Percentiles rank a stretch among this genome's conserved stretches.
These are phyloP conservation scores for Cryptotermes secundus DNA, from an alignment of 1,140 invertebrate genomes.

Conservation along the genomic window DNA sequence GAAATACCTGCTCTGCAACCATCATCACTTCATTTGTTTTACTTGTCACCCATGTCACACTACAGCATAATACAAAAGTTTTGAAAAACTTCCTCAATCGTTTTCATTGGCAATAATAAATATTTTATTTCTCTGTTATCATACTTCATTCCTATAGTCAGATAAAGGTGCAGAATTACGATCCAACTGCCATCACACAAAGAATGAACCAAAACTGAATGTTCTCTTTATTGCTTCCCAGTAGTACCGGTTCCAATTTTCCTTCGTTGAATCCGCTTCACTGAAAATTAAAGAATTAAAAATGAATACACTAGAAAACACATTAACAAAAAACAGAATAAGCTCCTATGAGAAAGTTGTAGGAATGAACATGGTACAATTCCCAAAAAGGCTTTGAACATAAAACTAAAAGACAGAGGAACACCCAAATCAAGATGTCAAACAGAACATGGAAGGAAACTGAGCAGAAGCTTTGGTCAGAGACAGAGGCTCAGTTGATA, in stretches of 20 bases:
- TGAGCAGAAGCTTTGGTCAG: too few relatives aligned
- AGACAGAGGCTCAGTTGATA: too few relatives aligned
- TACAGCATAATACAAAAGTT: not conserved
- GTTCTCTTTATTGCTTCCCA: constrained; percentile 90
- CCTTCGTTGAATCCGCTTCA: constrained; percentile 77
- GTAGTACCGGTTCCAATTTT: constrained; percentile 91
- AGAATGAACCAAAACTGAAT: constrained; percentile 85
- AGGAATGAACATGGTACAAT: too few relatives aligned
- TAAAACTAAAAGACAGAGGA: too few relatives aligned
- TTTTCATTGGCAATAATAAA: not conserved
- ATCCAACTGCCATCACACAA: constrained; percentile 43
- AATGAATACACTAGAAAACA: too few relatives aligned
- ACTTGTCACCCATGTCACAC: not conserved
- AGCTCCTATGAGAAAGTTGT: too few relatives aligned
- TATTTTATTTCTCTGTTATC: too few relatives aligned
- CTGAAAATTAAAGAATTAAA: constrained; percentile 50
- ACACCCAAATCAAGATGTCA: too few relatives aligned
- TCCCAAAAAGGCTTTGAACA: too few relatives aligned
- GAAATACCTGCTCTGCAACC: not conserved
- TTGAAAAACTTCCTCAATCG: not conserved
- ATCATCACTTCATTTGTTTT: not conserved
- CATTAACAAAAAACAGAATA: too few relatives aligned
- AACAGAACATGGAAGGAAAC: too few relatives aligned
- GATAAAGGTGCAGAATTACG: not conserved
- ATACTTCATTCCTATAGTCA: not conserved